Conservation (phyloP, 2,113 vertebrate genomes). For the Pluvialis apricaria region DNA sequence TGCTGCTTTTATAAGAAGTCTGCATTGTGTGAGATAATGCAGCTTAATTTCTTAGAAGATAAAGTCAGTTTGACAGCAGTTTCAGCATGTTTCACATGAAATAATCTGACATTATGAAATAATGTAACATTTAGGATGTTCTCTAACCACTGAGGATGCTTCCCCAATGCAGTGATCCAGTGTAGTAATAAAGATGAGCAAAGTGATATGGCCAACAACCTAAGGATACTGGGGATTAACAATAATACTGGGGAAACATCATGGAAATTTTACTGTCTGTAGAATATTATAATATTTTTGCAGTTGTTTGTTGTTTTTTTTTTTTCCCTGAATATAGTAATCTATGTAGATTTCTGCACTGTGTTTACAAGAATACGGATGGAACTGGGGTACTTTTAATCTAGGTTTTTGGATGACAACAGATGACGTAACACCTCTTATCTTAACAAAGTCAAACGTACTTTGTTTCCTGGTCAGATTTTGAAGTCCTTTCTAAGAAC, state of each 20-base stretch:
- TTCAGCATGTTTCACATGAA: conserved; percentile 55
- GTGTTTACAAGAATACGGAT: background rate
- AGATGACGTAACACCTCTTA: background rate
- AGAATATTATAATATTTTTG: background rate
- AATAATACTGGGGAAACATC: background rate
- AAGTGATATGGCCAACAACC: background rate
- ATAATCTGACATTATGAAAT: conserved; percentile 38
- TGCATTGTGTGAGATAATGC: conserved; percentile 64
- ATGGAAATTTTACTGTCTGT: background rate
- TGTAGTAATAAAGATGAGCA: background rate
- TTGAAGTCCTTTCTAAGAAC: background rate
- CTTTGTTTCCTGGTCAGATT: background rate
- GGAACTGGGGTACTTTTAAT: background rate
- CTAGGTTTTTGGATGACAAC: background rate
- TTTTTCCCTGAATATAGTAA: background rate
- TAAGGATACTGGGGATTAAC: background rate
- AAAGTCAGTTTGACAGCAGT: conserved; percentile 69
- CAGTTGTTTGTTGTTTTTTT: background rate
- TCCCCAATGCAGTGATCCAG: background rate
- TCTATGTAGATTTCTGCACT: background rate
- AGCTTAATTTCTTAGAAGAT: conserved; percentile 65
- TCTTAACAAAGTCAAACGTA: background rate
- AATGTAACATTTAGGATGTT: conserved; percentile 33
- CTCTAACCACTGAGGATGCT: background rate
- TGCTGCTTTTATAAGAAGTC: conserved; percentile 53